Percentiles rank a stretch among this genome's conserved stretches.
These are phyloP conservation scores for Danaus chrysippus DNA, from an alignment of 2,888 invertebrate genomes.

Conservation along the genomic window DNA sequence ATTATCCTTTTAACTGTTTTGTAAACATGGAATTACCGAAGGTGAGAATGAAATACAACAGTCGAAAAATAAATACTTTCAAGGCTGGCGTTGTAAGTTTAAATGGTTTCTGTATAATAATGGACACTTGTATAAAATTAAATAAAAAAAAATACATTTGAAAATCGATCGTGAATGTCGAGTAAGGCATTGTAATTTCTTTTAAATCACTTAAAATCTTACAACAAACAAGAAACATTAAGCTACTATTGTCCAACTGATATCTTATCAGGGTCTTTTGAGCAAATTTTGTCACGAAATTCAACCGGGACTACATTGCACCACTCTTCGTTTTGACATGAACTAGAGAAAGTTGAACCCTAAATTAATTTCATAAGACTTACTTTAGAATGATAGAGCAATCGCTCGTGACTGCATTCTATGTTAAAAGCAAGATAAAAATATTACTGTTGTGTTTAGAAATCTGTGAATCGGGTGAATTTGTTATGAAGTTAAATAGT, in stretches of 20 bases:
- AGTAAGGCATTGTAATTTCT: not conserved
- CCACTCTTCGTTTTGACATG: constrained; percentile 13
- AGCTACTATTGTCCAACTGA: not conserved
- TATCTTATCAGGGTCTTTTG: constrained; percentile 18
- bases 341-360: constrained; percentile 1
- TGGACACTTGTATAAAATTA: no score
- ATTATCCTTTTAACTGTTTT: no score
- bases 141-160: no score
- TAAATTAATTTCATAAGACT: constrained; percentile 8
- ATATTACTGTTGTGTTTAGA: not conserved
- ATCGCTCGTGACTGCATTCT: constrained; percentile 9
- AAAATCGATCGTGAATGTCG: no score
- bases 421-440: constrained; percentile 12
- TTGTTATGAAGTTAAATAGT: no score
- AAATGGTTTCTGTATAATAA: no score
- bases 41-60: no score
- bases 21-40: no score
- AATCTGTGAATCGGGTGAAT: not conserved
- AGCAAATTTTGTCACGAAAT: constrained; percentile 26
- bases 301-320: constrained; percentile 17
- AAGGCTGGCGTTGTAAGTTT: no score
- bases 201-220: not conserved
- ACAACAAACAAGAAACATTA: not conserved
- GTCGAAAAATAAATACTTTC: no score
- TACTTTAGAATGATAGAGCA: constrained; percentile 6